Conservation (phyloP, 2,888 invertebrate genomes). For the Microctonus aethiopoides region DNA sequence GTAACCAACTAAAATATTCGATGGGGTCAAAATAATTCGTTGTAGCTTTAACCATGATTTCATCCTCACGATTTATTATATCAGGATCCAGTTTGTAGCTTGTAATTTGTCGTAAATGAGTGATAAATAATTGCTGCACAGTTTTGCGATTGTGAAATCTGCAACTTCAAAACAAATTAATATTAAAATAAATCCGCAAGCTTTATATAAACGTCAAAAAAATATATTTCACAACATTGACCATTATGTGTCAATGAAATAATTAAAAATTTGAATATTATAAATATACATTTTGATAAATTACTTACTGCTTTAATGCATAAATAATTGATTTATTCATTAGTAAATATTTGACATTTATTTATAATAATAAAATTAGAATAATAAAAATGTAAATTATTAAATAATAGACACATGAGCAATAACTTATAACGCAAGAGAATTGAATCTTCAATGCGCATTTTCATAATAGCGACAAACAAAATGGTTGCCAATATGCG, state of each 20-base stretch:
- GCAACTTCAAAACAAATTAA: background rate
- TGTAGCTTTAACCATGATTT: slow-evolving; percentile 26
- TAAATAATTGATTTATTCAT: background rate
- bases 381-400: no score
- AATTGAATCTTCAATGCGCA: no score
- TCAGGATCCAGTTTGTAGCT: slow-evolving; percentile 48
- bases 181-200: background rate
- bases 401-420: no score
- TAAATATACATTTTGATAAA: background rate
- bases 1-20: slow-evolving; percentile 59
- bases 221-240: no score
- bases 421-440: no score
- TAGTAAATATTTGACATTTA: background rate
- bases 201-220: no score
- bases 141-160: background rate
- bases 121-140: background rate
- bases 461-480: no score
- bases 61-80: slow-evolving; percentile 50
- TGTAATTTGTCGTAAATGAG: background rate
- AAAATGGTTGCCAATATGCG: no score
- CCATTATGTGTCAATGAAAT: background rate
- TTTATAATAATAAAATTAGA: no score
- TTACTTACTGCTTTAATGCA: background rate
- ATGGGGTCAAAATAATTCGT: slow-evolving; percentile 41
- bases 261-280: background rate